These are phyloP conservation scores for Romanogobio albipinnatus DNA, from an alignment of 2,113 vertebrate genomes.

Conservation along the genomic window DNA sequence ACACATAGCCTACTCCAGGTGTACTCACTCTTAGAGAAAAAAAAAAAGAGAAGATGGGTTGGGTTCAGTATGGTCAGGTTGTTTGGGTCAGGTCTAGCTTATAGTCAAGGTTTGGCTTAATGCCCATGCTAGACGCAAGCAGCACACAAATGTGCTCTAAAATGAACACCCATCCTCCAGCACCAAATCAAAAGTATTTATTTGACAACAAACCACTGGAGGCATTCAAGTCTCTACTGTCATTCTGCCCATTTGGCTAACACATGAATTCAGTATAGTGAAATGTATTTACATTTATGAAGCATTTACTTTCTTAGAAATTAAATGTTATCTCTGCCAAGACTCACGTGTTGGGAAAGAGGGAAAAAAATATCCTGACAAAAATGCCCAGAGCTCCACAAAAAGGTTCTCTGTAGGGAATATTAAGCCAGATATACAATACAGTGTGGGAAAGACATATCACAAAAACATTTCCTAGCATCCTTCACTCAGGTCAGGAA, in stretches of 20 bases:
- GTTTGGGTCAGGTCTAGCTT: neutral
- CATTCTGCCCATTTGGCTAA: neutral
- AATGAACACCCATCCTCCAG: neutral
- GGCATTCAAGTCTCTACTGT: neutral
- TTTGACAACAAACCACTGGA: neutral
- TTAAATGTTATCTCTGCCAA: neutral
- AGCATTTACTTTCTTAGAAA: neutral
- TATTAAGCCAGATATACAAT: slow-evolving; percentile 43
- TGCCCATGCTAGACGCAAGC: neutral
- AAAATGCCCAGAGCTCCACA: neutral
- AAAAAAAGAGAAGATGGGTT: neutral
- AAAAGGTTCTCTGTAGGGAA: slow-evolving; percentile 54
- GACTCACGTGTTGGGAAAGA: neutral
- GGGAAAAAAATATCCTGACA: neutral
- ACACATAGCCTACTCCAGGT: neutral
- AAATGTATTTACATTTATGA: slow-evolving; percentile 3
- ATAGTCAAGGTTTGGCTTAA: neutral
- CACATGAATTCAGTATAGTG: neutral
- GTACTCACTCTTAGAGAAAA: neutral
- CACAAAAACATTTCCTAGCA: slow-evolving; percentile 51
- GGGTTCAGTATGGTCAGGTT: neutral
- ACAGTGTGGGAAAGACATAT: slow-evolving; percentile 57
- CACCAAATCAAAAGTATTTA: neutral
- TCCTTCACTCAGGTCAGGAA: slow-evolving; percentile 20
- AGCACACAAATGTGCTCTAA: neutral